Base-by-base conservation (phyloP, 2,113 vertebrate genomes). In the Calcarius ornatus region DNA sequence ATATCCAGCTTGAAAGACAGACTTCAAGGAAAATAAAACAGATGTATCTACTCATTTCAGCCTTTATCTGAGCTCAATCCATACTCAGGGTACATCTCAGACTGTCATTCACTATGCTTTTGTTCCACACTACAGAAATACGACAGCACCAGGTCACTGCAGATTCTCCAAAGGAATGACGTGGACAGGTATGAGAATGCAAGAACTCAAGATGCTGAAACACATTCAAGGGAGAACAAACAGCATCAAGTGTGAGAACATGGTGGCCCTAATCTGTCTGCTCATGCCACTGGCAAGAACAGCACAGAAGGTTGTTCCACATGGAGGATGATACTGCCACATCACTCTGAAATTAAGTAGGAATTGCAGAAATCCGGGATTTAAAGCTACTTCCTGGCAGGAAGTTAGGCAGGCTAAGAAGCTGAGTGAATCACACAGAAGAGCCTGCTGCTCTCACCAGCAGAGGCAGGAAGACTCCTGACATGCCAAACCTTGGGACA, bases 381-480 rank as follows among this genome's bases (percentile, higher is more conserved):
- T 84, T 88, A 94, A 88, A 94, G 71, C 59, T 45, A 30, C 45
- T 80, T 90, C 81, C 90, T 80, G 81, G 40, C 84, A 91, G 81
- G 84, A 94, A 87, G 81, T 72, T 11, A 85, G 48, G 63, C 40
- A 89, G 53, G 54, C 53, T 80, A 54, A 45, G 51, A 57, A 31
- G 64, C 31, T 1, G 14, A 76, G 57, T 48, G 14, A 64, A 77
- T 27, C 15, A 11, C 1, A 1, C 23, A 92, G 43, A 63, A 37
- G 54, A 95, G 45, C 82, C 75, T 70, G 71, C 54, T 42, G 3
- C 59, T 85, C 53, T 77, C 75, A 72, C 50, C 71, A 73, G 5
- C 9, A 75, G 42, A 81, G 56, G 27, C 8, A 2, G 75, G 70
- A 84, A 82, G 70, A 33, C 45, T 80, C 1, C 0, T 38, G 59